A percentile compares a stretch with the other conserved stretches of the same genome.
Conservation (phyloP, 2,113 vertebrate genomes). For the Pseudopipra pipra region DNA sequence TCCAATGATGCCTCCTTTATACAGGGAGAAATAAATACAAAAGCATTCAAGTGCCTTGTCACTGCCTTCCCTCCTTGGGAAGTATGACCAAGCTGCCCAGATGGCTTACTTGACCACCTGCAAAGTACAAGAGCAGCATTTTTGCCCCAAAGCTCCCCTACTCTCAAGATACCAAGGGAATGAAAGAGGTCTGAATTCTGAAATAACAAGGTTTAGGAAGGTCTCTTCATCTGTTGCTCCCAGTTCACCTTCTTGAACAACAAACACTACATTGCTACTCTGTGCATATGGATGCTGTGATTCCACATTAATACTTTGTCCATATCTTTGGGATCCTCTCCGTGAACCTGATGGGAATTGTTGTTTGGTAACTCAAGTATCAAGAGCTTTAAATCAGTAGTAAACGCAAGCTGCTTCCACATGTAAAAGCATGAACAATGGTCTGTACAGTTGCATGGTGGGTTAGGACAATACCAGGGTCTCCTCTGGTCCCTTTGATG, state of each 20-base stretch:
- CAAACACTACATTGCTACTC: background rate
- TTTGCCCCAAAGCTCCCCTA: background rate
- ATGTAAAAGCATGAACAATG: background rate
- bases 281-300: rapidly evolving
- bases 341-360: background rate
- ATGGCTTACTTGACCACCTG: background rate
- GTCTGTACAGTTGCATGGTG: background rate
- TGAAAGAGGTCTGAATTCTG: background rate
- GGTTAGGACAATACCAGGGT: background rate
- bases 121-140: background rate
- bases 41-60: background rate
- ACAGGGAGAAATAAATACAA: background rate
- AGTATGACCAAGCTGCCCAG: background rate
- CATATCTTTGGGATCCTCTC: background rate
- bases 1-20: background rate
- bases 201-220: background rate
- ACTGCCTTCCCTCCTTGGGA: background rate
- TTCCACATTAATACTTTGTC: background rate
- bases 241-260: background rate
- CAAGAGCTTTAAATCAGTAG: background rate
- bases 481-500: background rate
- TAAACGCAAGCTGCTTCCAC: background rate
- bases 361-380: background rate
- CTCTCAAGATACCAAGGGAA: background rate
- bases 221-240: background rate